Conservation (phyloP, 2,113 vertebrate species). For the Thalassarche chlororhynchos region DNA sequence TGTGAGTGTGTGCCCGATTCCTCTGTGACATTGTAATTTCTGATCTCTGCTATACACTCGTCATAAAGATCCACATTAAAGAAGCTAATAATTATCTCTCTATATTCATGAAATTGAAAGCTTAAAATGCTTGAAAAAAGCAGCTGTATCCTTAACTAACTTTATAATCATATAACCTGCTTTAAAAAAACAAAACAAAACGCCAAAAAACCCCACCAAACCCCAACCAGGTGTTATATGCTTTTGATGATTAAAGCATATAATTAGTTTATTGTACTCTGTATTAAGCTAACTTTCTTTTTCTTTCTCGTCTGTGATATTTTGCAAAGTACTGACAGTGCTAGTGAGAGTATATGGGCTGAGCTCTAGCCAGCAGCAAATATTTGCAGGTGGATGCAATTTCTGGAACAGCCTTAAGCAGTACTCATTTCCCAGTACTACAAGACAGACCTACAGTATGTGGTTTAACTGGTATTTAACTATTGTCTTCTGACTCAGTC, state of each 20-base stretch:
- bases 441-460: not conserved
- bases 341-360: not conserved
- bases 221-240: not conserved
- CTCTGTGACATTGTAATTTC: not conserved
- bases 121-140: not conserved
- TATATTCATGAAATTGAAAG: not conserved
- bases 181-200: not conserved
- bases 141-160: not conserved
- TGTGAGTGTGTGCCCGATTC: not conserved
- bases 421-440: not conserved
- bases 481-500: constrained; percentile 37
- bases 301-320: not conserved
- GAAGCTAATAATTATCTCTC: not conserved
- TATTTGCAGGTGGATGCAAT: constrained; percentile 36
- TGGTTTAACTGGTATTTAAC: constrained; percentile 54
- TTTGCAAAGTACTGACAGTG: not conserved
- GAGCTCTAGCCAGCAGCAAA: constrained; percentile 10
- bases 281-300: not conserved
- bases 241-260: not conserved
- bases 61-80: not conserved
- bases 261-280: not conserved
- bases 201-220: no score
- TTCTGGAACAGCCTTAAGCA: not conserved
- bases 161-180: not conserved
- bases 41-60: not conserved